phyloP scores from a whole-genome alignment of 2,888 invertebrate genomes.

The Sesia bembeciformis region DNA sequence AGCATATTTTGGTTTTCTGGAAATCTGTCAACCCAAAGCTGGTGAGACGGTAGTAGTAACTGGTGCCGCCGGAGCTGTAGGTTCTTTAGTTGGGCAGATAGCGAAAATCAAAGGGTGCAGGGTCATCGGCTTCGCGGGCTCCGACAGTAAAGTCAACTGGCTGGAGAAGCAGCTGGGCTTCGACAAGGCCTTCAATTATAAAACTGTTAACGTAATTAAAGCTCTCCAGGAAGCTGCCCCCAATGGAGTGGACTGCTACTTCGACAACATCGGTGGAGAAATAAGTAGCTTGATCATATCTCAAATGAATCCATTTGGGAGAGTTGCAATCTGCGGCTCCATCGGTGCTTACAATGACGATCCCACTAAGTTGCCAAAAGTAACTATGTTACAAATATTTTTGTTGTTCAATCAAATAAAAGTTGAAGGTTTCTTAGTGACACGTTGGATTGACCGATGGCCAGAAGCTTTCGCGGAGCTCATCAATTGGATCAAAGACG shows the following conservation, averaged over 20 bases:
- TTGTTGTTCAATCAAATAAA: slow-evolving; percentile 66
- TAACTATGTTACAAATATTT: slow-evolving; percentile 46
- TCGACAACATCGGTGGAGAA: slow-evolving; percentile 84
- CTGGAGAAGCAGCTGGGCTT: slow-evolving; percentile 78
- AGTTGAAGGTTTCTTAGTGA: slow-evolving; percentile 68
- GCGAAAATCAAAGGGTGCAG: slow-evolving; percentile 78
- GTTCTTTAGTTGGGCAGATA: slow-evolving; percentile 82
- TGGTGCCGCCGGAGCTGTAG: slow-evolving; percentile 84
- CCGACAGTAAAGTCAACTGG: slow-evolving; percentile 81
- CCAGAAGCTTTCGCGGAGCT: slow-evolving; percentile 70
- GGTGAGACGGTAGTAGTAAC: slow-evolving; percentile 82
- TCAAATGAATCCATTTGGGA: slow-evolving; percentile 76
- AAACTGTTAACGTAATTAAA: slow-evolving; percentile 67
- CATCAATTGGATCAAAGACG: slow-evolving; percentile 70
- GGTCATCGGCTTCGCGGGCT: slow-evolving; percentile 82
- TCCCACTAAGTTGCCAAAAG: slow-evolving; percentile 6
- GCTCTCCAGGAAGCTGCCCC: slow-evolving; percentile 78
- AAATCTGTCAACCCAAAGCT: slow-evolving; percentile 78
- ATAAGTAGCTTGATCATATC: slow-evolving; percentile 72
- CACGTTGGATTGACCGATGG: slow-evolving; percentile 64
- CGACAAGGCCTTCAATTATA: slow-evolving; percentile 83
- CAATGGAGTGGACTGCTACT: slow-evolving; percentile 82
- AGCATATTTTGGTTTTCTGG: slow-evolving; percentile 81
- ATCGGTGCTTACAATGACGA: slow-evolving; percentile 72
- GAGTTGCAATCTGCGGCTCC: slow-evolving; percentile 77